phyloP scores from a whole-genome alignment of 2,888 invertebrate species.

The Conus canariensis region DNA sequence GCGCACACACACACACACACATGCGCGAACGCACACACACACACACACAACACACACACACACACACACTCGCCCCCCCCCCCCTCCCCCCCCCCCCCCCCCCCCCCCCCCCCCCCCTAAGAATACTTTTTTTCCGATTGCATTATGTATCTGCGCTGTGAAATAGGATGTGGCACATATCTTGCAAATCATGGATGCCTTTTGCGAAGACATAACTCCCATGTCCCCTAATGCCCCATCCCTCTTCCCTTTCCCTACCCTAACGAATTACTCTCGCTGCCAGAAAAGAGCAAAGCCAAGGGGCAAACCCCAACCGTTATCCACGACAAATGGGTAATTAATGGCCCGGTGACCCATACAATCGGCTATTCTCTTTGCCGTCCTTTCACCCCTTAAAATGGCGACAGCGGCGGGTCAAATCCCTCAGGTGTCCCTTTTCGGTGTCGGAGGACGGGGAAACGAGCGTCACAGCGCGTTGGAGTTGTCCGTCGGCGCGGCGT shows the following conservation, averaged over 20 bases:
- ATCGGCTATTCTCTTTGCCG: background rate
- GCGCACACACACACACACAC: background rate
- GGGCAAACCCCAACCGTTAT: background rate
- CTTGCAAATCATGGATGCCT: no score
- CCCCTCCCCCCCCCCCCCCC: no score
- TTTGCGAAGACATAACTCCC: no score
- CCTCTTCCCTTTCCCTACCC: no score
- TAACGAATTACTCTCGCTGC: no score
- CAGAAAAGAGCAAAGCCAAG: no score
- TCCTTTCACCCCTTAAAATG: background rate
- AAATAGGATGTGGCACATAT: no score
- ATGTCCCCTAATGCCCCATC: no score
- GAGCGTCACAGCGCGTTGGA: background rate
- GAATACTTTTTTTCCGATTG: no score
- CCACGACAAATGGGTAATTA: background rate
- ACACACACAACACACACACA: background rate
- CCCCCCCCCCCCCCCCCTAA: no score
- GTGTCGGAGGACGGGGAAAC: constrained; percentile 15
- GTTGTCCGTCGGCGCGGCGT: background rate
- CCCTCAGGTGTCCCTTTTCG: background rate
- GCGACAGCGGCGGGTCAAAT: background rate
- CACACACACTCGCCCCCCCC: no score
- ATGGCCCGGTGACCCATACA: background rate
- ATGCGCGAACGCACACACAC: background rate
- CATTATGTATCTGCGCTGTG: no score